A percentile compares a stretch with the other conserved stretches of the same genome.
Evolutionary conservation across 2,113 vertebrate species (phyloP).

Genomic region (Xiphorhynchus elegans): DNA sequence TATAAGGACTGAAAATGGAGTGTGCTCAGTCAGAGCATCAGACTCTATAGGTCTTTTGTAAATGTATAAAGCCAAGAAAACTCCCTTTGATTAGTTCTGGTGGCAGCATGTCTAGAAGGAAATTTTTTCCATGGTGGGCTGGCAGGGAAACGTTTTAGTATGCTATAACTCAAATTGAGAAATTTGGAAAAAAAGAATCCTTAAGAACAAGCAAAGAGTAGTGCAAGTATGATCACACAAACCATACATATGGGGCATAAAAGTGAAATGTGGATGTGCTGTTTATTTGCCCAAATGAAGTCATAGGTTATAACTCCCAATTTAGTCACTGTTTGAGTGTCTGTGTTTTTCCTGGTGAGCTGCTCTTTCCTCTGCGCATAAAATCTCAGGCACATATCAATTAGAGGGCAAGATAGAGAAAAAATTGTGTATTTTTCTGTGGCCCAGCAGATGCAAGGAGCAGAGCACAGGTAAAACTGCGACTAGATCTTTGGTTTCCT

Average conservation of each 20-base stretch:
- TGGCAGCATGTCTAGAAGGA: background rate
- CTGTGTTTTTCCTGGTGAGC: background rate
- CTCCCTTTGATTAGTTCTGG: background rate
- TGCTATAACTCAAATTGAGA: background rate
- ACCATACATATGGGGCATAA: background rate
- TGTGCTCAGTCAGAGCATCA: background rate
- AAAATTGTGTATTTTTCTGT: background rate
- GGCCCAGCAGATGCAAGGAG: background rate
- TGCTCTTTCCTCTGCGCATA: background rate
- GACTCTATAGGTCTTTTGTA: fast-evolving
- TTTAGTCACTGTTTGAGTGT: background rate
- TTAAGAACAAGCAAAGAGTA: background rate
- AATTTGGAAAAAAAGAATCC: background rate
- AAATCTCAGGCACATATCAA: background rate
- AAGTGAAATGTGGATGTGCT: background rate
- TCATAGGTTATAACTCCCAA: background rate
- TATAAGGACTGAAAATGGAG: fast-evolving
- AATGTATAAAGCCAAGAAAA: background rate
- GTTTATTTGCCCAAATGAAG: background rate
- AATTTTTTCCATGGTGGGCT: background rate
- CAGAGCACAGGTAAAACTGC: background rate
- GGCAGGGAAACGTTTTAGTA: background rate
- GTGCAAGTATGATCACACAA: fast-evolving
- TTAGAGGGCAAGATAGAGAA: background rate
- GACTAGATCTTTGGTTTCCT: background rate